Evolutionary conservation across 2,888 invertebrate genomes (phyloP).

Genomic region (Leptinotarsa peninsularis): DNA sequence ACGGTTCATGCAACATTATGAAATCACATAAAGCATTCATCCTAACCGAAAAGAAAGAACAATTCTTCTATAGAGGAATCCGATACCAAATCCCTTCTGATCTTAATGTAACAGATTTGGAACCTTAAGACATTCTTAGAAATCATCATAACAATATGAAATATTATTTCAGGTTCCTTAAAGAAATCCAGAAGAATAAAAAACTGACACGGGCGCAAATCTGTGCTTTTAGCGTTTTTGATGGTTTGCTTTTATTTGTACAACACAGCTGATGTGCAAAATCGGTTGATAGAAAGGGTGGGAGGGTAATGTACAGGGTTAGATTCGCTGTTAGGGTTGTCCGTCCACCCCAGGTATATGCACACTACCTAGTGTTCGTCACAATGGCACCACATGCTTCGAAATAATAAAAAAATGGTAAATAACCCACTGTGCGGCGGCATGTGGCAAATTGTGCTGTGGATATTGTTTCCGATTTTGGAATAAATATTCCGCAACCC

Average conservation of each 20-base stretch:
- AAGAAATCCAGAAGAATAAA: slow-evolving; percentile 44
- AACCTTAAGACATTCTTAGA: slow-evolving; percentile 54
- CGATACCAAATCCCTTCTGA: slow-evolving; percentile 48
- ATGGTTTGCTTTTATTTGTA: slow-evolving; percentile 54
- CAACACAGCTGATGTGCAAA: slow-evolving; percentile 63
- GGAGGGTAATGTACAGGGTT: slow-evolving; percentile 54
- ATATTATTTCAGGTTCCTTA: slow-evolving; percentile 61
- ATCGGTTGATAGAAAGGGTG: slow-evolving; percentile 48
- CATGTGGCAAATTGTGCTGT: slow-evolving; percentile 58
- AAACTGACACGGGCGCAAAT: slow-evolving; percentile 45
- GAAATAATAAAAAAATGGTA: slow-evolving; percentile 60
- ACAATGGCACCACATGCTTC: slow-evolving; percentile 62
- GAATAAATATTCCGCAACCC: slow-evolving; percentile 20
- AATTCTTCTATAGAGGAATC: slow-evolving; percentile 4
- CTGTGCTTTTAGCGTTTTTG: slow-evolving; percentile 45
- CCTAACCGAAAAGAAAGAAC: slow-evolving; percentile 4
- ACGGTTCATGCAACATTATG: slow-evolving; percentile 8
- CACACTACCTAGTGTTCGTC: slow-evolving; percentile 50
- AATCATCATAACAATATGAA: slow-evolving; percentile 60
- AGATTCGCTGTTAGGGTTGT: slow-evolving; percentile 57
- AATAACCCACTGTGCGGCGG: slow-evolving; percentile 60
- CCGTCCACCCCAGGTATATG: slow-evolving; percentile 56
- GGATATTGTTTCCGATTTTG: slow-evolving; percentile 27
- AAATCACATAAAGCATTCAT: slow-evolving; percentile 15
- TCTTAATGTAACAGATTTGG: slow-evolving; percentile 57